phyloP scores from a whole-genome alignment of 1,140 invertebrate genomes.

The Drosophila chauvacae region DNA sequence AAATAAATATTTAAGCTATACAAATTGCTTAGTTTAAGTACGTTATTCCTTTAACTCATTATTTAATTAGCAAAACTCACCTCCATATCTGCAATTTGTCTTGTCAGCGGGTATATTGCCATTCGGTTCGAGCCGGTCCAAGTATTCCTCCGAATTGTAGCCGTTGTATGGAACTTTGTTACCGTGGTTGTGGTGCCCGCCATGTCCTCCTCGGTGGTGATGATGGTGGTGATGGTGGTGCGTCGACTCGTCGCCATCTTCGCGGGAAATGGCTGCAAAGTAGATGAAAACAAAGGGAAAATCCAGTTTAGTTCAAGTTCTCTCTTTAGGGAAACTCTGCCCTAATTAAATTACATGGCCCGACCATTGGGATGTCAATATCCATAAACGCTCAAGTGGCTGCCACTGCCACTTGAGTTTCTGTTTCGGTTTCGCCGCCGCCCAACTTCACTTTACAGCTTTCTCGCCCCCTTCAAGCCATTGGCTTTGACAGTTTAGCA shows the following conservation, averaged over 20 bases:
- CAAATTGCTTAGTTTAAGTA: background rate
- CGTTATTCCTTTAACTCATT: background rate
- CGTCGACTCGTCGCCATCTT: slow-evolving; percentile 88
- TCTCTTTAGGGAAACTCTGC: slow-evolving; percentile 4
- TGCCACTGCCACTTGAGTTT: slow-evolving; percentile 26
- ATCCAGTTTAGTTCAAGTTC: slow-evolving; percentile 40
- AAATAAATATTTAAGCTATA: background rate
- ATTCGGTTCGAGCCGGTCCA: slow-evolving; percentile 94
- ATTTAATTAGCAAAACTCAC: slow-evolving; percentile 49
- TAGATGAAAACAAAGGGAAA: slow-evolving; percentile 68
- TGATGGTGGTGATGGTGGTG: slow-evolving; percentile 79
- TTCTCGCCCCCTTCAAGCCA: slow-evolving; percentile 7
- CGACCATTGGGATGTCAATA: slow-evolving; percentile 44
- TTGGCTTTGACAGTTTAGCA: slow-evolving; percentile 31
- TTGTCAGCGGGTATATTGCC: slow-evolving; percentile 89
- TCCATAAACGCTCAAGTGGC: slow-evolving; percentile 41
- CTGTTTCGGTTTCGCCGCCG: background rate
- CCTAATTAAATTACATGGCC: slow-evolving; percentile 36
- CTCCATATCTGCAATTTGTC: slow-evolving; percentile 84
- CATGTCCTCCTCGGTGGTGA: slow-evolving; percentile 80
- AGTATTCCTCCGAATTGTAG: slow-evolving; percentile 94
- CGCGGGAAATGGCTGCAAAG: slow-evolving; percentile 89
- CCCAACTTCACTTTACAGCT: slow-evolving; percentile 28
- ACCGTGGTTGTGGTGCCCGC: slow-evolving; percentile 84
- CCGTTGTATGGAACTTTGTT: slow-evolving; percentile 93